A percentile compares a stretch with the other conserved stretches of the same genome.
Evolutionary conservation across 2,888 invertebrate species (phyloP).

Genomic region (Eremobia ochroleuca): DNA sequence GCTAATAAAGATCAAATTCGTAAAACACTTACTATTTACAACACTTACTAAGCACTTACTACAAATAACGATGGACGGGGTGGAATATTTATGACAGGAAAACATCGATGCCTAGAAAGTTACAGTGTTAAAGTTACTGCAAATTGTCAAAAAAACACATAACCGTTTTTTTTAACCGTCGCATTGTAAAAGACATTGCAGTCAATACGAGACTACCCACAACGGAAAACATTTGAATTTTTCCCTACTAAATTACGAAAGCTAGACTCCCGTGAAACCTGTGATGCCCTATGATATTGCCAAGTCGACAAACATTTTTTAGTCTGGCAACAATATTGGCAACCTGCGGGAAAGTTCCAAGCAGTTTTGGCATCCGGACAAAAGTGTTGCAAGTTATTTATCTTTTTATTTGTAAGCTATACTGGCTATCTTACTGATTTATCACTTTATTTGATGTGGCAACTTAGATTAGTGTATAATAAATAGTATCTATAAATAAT

Average conservation of each 20-base stretch:
- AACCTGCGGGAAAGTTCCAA: slow-evolving; percentile 38
- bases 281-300: slow-evolving; percentile 10
- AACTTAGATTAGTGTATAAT: slow-evolving; percentile 41
- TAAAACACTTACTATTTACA: too few relatives aligned
- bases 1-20: too few relatives aligned
- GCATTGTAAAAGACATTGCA: neutral
- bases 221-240: neutral
- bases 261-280: slow-evolving; percentile 15
- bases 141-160: neutral
- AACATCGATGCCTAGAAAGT: neutral
- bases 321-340: slow-evolving; percentile 50
- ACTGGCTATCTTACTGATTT: slow-evolving; percentile 48
- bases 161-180: neutral
- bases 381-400: slow-evolving; percentile 49
- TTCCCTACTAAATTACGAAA: neutral
- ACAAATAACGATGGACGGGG: neutral
- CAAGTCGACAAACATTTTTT: slow-evolving; percentile 50
- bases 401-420: slow-evolving; percentile 47
- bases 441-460: slow-evolving; percentile 56
- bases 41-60: too few relatives aligned
- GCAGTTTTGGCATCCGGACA: slow-evolving; percentile 56
- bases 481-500: slow-evolving; percentile 48
- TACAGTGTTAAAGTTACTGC: neutral
- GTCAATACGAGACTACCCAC: too few relatives aligned
- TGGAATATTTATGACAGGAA: neutral